Base-by-base conservation (phyloP, 1,140 invertebrate genomes). In the Oreohelix idahoensis region DNA sequence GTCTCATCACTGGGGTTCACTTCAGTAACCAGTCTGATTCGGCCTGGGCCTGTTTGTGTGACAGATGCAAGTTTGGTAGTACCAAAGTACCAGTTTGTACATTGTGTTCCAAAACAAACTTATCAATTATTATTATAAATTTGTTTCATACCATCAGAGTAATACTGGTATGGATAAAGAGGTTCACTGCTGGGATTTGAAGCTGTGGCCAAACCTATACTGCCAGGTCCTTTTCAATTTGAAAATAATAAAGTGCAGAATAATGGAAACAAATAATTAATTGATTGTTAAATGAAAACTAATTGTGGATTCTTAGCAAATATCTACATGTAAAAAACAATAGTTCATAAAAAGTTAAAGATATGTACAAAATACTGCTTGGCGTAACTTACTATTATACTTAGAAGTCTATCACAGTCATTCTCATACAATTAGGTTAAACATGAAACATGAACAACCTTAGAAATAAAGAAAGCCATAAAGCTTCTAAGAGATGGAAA, bases 81-180 rank as follows among this genome's bases (percentile, higher is more conserved):
- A 36, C 17, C 35, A 45, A 74, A 32, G 10, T 42, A 36, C 17
- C 39, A 45, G 39, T 36, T 58, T 58, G 4, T 66, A 35, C 8
- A 35, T 4, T 10, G 4, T 66, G 5, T 32, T 2, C n/a, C 4
- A 76, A 35, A 23, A 53, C 15, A 29, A 76, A 29, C 29, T 32
- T 51, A 76, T 17, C 4, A 39, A 32, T 83, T 87, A 91, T 90
- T 89, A 84, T 91, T 89, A 42, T 89, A 91, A 79, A 89, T 88
- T 77, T 90, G 90, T 85, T 88, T 87, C 88, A 86, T 86, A 92
- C 91, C 91, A 86, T 92, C 90, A 42, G 91, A 92, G 83, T 90
- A 90, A 80, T 89, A 92, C 87, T 90, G 88, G 49, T 85, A 84
- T 38, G 87, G 80, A 36, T 86, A 83, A 4, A 90, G 77, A 0